Conservation (phyloP, 2,113 vertebrate species). For the Perca fluviatilis region DNA sequence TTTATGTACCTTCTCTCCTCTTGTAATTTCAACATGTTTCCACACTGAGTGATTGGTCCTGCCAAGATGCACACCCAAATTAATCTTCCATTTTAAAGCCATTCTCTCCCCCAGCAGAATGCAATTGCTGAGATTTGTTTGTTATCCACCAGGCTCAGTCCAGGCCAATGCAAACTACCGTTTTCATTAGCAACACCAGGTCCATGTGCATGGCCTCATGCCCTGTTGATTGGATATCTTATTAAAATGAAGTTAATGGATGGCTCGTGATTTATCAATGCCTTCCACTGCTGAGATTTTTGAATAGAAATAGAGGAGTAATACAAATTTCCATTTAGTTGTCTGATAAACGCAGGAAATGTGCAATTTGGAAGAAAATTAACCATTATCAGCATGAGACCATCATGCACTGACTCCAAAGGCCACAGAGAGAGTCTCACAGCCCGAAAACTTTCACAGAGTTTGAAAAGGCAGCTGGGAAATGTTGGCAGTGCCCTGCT, state of each 20-base stretch:
- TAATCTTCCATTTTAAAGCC: constrained; percentile 71
- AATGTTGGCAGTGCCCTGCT: neutral
- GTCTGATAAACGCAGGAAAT: constrained; percentile 12
- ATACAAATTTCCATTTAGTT: constrained; percentile 35
- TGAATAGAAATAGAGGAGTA: constrained; percentile 2
- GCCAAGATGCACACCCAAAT: constrained; percentile 54
- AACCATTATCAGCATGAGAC: constrained; percentile 16
- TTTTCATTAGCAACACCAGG: constrained; percentile 67
- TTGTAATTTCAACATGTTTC: constrained; percentile 63
- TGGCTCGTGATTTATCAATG: constrained; percentile 60
- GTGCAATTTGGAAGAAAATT: constrained; percentile 35
- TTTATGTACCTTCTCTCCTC: constrained; percentile 68
- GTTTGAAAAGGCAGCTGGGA: neutral
- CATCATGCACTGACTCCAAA: neutral
- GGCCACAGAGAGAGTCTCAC: neutral
- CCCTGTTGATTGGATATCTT: constrained; percentile 62
- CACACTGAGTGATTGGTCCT: constrained; percentile 50
- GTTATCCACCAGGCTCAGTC: constrained; percentile 52
- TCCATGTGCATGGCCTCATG: constrained; percentile 43
- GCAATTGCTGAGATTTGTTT: constrained; percentile 67
- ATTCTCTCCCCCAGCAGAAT: constrained; percentile 37
- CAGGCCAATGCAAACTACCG: constrained; percentile 55
- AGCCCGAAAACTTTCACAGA: neutral
- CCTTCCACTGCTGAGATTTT: constrained; percentile 6
- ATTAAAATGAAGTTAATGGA: constrained; percentile 61